A percentile compares a stretch with the other conserved stretches of the same genome.
These are phyloP conservation scores for Camponotus fellah DNA, from an alignment of 2,888 invertebrate species.

Conservation along the genomic window DNA sequence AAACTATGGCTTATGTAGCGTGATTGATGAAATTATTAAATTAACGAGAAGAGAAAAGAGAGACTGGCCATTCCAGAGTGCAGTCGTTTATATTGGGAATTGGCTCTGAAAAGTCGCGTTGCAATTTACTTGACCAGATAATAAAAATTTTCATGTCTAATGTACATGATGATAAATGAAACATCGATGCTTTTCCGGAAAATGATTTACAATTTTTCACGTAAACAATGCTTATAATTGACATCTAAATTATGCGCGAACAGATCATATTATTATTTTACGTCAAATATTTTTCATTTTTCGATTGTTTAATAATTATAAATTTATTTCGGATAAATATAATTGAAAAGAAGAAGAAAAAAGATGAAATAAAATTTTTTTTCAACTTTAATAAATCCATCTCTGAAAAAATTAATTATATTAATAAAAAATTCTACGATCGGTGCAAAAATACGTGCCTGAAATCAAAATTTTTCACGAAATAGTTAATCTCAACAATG, in stretches of 20 bases:
- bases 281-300: not conserved
- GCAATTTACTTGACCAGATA: not conserved
- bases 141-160: not conserved
- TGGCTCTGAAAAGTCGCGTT: not conserved
- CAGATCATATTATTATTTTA: not conserved
- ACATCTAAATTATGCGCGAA: not conserved
- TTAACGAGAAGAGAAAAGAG: not conserved
- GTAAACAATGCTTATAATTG: not conserved
- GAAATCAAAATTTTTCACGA: no score
- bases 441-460: no score
- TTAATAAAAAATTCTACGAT: no score
- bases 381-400: no score
- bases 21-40: not conserved
- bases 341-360: no score
- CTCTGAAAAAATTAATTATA: no score
- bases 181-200: not conserved
- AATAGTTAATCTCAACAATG: no score
- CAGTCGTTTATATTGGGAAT: not conserved
- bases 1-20: not conserved
- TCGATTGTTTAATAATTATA: no score
- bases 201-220: slow-evolving; percentile 6
- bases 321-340: no score
- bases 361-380: no score
- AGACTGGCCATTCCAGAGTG: not conserved
- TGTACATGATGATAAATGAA: not conserved